Evolutionary conservation across 2,113 vertebrate genomes (phyloP), one percentile per base, ranked within the genome.

Genomic region (Sinocyclocheilus anophthalmus): DNA sequence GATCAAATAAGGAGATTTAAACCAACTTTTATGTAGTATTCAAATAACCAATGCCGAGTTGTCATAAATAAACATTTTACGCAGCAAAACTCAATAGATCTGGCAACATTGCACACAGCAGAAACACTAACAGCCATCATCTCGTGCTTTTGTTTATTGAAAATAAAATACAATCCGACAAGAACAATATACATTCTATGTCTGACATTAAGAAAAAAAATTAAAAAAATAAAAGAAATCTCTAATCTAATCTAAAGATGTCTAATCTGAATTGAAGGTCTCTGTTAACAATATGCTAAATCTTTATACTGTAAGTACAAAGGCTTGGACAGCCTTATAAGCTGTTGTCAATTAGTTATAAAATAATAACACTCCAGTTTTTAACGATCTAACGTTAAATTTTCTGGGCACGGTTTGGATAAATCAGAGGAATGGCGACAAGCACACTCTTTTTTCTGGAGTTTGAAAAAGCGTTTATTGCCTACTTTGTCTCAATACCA

Each of bases 401-500:
- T 70, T 76, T 22, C 24, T 67, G 22, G 33, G n/a, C 13, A n/a
- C 80, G 10, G 61, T n/a, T 61, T 59, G 20, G n/a, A 73, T 63
- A 65, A 81, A 76, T 87, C 84, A 88, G 90, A 90, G 76, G 86
- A 94, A 92, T 87, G 85, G 87, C 50, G 81, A 93, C 90, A 93
- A 92, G 87, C 87, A 91, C 76, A 63, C 84, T 83, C 42, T 88
- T 87, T 79, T 89, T 69, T 90, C 20, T 59, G 65, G 77, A 88
- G 91, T 94, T 93, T 94, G 88, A 90, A 94, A 61, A 94, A 93
- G 88, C 90, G 81, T 95, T 95, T 94, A 94, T 94, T 95, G 92
- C 90, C 93, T 93, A 89, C 89, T 91, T 93, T 85, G 90, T 85
- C 33, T 90, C 91, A 61, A 94, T 89, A 84, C 91, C 90, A 92